Evolutionary conservation across 2,888 invertebrate species (phyloP), one percentile per base, ranked within the genome.

Genomic region (Tetranychus piercei): DNA sequence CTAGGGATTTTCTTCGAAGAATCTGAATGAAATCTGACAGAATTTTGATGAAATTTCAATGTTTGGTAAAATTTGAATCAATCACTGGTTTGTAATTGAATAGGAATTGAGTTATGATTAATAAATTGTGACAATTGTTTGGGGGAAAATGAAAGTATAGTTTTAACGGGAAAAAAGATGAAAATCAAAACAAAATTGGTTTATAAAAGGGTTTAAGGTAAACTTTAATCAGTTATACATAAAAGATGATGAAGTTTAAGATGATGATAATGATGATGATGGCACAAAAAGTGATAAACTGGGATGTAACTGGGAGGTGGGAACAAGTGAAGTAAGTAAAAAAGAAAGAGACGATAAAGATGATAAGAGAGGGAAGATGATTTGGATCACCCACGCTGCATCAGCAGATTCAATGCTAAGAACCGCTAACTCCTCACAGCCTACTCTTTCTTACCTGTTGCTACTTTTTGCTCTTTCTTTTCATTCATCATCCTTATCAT

Each of bases 371-470:
- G 55, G 15, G 55, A 55, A 55, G 55, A 55, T 55, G 11, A 9
- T 55, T 55, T 11, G 15, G 55, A 11, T 55, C 55, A 55, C 55
- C 55, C 55, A 55, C 55, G 55, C 55, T 9, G 55, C 15, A 34
- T 34, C 34, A 34, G 34, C 34, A 34, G 34, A 34, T 34, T 34
- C 34, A 34, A 34, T 34, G 34, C 15, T 55, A 15, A 9, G 55
- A 55, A 55, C 55, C 55, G 55, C 55, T 55, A 55, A 55, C 55
- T 55, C 55, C 55, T 55, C 6, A 11, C 55, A 55, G 9, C 55
- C 55, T 55, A 55, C 55, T 55, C 55, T 55, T 55, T 55, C 55
- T 55, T 55, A 55, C 55, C 55, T 55, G 55, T 55, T 55, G 55
- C 9, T 55, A 55, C 55, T 55, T 15, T 55, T 15, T 55, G 6